Percentiles rank a stretch among this genome's conserved stretches.
Conservation (phyloP, 2,113 vertebrate species). For the Trichechus manatus region DNA sequence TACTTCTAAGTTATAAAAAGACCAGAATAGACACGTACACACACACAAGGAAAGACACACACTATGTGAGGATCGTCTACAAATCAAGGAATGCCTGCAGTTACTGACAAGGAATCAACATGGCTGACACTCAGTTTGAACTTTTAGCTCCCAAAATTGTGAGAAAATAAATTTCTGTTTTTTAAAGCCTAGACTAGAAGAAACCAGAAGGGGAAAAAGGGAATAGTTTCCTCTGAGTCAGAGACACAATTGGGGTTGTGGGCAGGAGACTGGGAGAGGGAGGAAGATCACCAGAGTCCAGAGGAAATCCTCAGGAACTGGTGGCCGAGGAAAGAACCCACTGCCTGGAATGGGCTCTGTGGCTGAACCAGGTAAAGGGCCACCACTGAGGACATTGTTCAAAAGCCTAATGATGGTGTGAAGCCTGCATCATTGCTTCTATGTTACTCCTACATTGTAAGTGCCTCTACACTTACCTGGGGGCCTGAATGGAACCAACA, state of each 20-base stretch:
- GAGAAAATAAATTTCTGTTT: too few species aligned
- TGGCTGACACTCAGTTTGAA: too few species aligned
- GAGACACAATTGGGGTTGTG: background rate
- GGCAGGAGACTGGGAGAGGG: background rate
- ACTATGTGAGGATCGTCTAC: too few species aligned
- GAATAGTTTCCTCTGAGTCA: background rate
- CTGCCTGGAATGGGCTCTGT: background rate
- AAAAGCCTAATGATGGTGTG: background rate
- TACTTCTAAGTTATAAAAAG: too few species aligned
- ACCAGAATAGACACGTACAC: too few species aligned
- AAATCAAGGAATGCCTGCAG: too few species aligned
- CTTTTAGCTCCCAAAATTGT: too few species aligned
- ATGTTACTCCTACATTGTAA: accelerated
- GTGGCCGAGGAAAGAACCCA: background rate
- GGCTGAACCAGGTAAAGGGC: background rate
- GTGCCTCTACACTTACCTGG: background rate
- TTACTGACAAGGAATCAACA: too few species aligned
- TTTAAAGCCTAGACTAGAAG: background rate
- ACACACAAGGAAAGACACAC: too few species aligned
- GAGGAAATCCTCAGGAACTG: background rate
- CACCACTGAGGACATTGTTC: accelerated
- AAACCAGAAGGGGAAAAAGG: background rate
- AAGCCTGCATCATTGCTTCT: background rate
- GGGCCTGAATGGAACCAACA: background rate
- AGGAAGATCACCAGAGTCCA: background rate